phyloP scores from a whole-genome alignment of 2,797 vertebrate genomes.

The Sardinella longiceps region DNA sequence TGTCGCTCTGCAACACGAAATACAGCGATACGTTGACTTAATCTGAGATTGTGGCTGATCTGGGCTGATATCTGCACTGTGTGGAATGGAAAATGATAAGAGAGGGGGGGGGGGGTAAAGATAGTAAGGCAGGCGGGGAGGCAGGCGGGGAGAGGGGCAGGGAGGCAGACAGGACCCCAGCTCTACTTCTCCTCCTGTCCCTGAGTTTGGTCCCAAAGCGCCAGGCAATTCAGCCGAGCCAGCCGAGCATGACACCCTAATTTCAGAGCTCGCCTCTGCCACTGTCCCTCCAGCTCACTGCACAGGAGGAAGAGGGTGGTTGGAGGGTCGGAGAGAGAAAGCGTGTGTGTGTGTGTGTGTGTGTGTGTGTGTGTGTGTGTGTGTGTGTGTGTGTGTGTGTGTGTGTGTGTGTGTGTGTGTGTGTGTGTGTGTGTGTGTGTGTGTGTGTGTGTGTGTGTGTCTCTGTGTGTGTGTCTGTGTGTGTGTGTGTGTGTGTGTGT shows the following conservation, averaged over 20 bases:
- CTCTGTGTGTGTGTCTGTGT: too few relatives aligned
- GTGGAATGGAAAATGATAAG: neutral
- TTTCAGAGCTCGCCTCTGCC: conserved; percentile 31
- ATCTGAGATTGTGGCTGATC: neutral
- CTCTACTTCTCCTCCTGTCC: neutral
- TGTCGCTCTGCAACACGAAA: neutral
- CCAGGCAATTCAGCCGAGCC: conserved; percentile 37
- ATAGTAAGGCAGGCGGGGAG: neutral
- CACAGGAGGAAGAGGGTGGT: neutral
- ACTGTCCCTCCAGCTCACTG: neutral
- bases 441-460: too few relatives aligned
- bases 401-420: too few relatives aligned
- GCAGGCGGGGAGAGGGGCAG: neutral
- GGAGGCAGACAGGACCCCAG: neutral
- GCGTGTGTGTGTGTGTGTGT: neutral
- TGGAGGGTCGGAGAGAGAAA: neutral
- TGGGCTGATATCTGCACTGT: neutral
- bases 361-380: neutral
- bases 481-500: too few relatives aligned
- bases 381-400: too few relatives aligned
- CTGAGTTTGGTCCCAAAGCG: neutral
- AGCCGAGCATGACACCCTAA: conserved; percentile 39
- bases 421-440: too few relatives aligned
- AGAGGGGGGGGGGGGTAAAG: neutral
- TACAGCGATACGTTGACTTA: neutral